Percentiles rank a stretch among this genome's conserved stretches.
phyloP scores from a whole-genome alignment of 2,888 invertebrate genomes.

The Aphrophora alni region DNA sequence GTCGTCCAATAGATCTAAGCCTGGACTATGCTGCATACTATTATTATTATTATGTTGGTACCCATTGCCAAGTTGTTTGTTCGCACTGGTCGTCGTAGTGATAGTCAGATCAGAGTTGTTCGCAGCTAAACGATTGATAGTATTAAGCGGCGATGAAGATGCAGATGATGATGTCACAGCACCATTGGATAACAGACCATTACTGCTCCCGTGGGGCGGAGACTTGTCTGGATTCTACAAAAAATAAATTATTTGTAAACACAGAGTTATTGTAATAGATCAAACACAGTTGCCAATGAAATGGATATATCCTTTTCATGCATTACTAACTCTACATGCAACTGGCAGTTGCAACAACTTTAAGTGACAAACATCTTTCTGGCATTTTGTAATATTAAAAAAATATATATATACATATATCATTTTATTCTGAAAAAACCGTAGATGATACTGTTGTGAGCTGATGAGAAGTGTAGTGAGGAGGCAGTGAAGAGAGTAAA shows the following conservation, averaged over 20 bases:
- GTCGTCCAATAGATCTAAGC: conserved; percentile 66
- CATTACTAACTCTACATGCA: background rate
- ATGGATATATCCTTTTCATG: conserved; percentile 46
- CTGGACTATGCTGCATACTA: conserved; percentile 44
- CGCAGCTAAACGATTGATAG: conserved; percentile 67
- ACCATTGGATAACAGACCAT: conserved; percentile 56
- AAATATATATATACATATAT: too few relatives aligned
- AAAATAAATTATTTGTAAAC: too few relatives aligned
- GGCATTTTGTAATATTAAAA: too few relatives aligned
- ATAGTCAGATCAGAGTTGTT: conserved; percentile 85
- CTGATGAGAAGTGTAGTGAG: too few relatives aligned
- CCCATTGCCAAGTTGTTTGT: conserved; percentile 17
- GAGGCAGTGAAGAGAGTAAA: too few relatives aligned
- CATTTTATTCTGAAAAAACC: too few relatives aligned
- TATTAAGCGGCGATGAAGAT: conserved; percentile 56
- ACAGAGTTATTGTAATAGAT: background rate
- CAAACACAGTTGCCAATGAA: background rate
- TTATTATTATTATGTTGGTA: conserved; percentile 42
- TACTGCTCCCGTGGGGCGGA: conserved; percentile 57
- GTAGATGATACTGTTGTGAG: too few relatives aligned
- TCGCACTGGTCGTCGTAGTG: conserved; percentile 67
- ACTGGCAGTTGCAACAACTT: background rate
- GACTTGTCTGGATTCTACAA: conserved; percentile 46
- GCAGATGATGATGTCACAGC: conserved; percentile 50
- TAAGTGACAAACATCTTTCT: too few relatives aligned